Evolutionary conservation across 53 echinoderm and acorn worm species (phyloP), one percentile per base, ranked within the genome.

Genomic region (Astropecten irregularis): DNA sequence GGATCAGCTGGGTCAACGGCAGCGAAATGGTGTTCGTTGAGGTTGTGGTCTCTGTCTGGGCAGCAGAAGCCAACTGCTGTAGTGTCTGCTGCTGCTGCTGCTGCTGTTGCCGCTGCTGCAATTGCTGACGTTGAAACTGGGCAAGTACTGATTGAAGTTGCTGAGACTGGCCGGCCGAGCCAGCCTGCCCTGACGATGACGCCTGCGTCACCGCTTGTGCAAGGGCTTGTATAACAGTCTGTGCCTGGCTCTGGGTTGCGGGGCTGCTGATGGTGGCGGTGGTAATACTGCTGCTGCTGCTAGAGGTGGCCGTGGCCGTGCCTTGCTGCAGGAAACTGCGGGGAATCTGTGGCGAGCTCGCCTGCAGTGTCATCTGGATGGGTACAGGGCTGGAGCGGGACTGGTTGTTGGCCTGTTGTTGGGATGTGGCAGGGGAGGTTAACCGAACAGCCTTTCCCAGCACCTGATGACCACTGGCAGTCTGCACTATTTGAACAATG

Each of bases 401-500:
- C 15, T 66, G 60, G 33, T 63, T 76, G 54, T 55, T 70, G 57
- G 54, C 73, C 56, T 85, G 85, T 27, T 82, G 92, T 52, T 79
- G 82, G 36, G 87, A 66, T 31, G 73, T 26, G 22, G 82, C 55
- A 68, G 79, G 82, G 0, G 79, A 49, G 15, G 77, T 49, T 34
- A 71, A 42, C 28, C 74, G 73, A 10, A 85, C 85, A 2, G 88
- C 82, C 25, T 88, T 88, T 21, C 94, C 53, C 32, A 94, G 49
- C 19, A 90, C 84, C 47, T 94, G 93, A 49, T 90, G 88, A 16
- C 96, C 96, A 13, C 89, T 84, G 1, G 93, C 51, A 25, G 91
- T 89, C 69, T 96, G 96, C 25, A 96, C 89, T 10, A 96, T 90
- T 58, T 93, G 93, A 2, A 96, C 93, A n/a, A 96, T 91, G 14